Base-by-base conservation (phyloP, 2,888 invertebrate genomes). In the Leptinotarsa juncta region DNA sequence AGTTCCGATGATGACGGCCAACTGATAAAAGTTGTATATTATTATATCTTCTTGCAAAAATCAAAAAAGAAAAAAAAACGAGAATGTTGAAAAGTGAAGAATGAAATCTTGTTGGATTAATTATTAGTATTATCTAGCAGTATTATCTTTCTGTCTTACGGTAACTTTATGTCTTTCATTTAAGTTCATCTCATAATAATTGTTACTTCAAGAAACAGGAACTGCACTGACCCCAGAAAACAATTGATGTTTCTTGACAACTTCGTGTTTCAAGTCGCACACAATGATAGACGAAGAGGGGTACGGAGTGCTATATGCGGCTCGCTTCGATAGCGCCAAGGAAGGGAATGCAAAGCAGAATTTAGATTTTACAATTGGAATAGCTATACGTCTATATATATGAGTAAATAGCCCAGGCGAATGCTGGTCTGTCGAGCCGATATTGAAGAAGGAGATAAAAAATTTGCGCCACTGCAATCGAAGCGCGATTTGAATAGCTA, bases 401-500 rank as follows among this genome's bases (percentile, higher is more conserved):
- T 83, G 86, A 85, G 83, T 83, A 83, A 85, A 85, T 83, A 82
- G 85, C 81, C 86, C 86, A 86, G 81, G 76, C 80, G 83, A 79
- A 77, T 80, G 75, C 74, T 82, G 77, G 76, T 79, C 78, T 76
- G 73, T 72, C 74, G 72, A 77, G 77, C 78, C 80, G 79, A 77
- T 78, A 78, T 80, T 80, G 70, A 82, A 78, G 82, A 82, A 78
- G 82, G 78, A 82, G 83, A 85, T 81, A 83, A 86, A 85, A 84
- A 84, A 83, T 83, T 84, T 86, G 88, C 84, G 82, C 86, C 83
- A 84, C 86, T 87, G 87, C 86, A 87, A 87, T 88, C 87, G 87
- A 88, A 88, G 87, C 87, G 87, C 87, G 87, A 88, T 88, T 88
- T 88, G 88, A 88, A 88, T 88, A 88, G 87, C 88, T 87, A 88